Base-by-base conservation (phyloP, 2,113 vertebrate genomes). In the Galeopterus variegatus region DNA sequence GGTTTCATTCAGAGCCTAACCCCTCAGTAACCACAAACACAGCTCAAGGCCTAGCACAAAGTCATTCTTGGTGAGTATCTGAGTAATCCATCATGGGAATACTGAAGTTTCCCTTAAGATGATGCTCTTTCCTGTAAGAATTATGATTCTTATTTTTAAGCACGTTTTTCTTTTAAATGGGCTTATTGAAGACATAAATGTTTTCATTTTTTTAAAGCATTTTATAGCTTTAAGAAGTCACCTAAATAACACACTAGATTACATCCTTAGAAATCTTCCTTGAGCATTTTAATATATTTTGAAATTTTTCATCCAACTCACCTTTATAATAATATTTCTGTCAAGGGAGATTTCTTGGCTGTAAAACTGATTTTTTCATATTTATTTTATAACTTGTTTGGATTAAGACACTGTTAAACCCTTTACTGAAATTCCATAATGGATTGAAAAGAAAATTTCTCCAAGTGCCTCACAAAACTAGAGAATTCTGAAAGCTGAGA, bases 241-340 rank as follows among this genome's bases (percentile, higher is more conserved):
- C 10, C 77, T 79, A 90, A 94, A 41, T n/a, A 76, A 31, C 70
- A 75, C 4, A 73, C 19, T 76, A 80, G 28, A 60, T 90, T 85
- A 75, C 5, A 86, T 45, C 12, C 70, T 89, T 95, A 82, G 50
- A 94, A 95, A 85, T 69, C 12, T 62, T 64, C 52, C 64, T 90
- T 87, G 31, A 73, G 31, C 8, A 69, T 92, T 86, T 93, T 94
- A 91, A 85, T 77, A 41, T 33, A 54, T 58, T 93, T 93, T 86
- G 23, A 93, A 88, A 73, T 73, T 69, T 18, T n/a, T 79, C 41
- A 86, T 64, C 14, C 21, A 62, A 64, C 0, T 41, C 8, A 76
- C 4, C 58, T 64, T 91, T 88, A 81, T 1, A 92, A 81, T 72
- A 81, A 64, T 88, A 88, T 67, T 90, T 84, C 26, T 91, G 10